These are phyloP conservation scores for Phoenoteleia sp. DNA, from an alignment of 2,888 invertebrate species.

Conservation along the genomic window DNA sequence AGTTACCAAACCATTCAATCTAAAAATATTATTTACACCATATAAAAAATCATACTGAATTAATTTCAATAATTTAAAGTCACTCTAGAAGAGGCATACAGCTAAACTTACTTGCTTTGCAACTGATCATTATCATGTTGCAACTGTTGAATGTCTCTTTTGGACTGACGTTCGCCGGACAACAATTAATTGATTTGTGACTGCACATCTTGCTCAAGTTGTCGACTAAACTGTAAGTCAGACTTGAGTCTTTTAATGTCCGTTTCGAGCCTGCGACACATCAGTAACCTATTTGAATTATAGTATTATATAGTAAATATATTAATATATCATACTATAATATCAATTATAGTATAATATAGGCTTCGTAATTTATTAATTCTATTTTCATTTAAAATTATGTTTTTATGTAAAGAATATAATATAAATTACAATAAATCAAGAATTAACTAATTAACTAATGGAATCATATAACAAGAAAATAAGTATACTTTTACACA, in stretches of 20 bases:
- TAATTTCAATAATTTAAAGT: too few relatives aligned
- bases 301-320: neutral
- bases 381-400: too few relatives aligned
- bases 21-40: conserved; percentile 80
- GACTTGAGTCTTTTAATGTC: conserved; percentile 91
- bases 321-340: neutral
- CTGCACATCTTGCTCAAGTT: conserved; percentile 91
- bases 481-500: too few relatives aligned
- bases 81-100: neutral
- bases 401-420: too few relatives aligned
- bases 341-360: neutral
- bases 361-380: too few relatives aligned
- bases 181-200: conserved; percentile 90
- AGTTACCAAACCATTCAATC: conserved; percentile 91
- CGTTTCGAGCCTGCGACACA: conserved; percentile 89
- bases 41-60: neutral
- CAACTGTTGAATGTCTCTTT: conserved; percentile 92
- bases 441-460: too few relatives aligned
- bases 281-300: conserved; percentile 80
- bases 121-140: conserved; percentile 96
- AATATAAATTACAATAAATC: too few relatives aligned
- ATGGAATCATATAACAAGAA: too few relatives aligned
- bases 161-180: conserved; percentile 90
- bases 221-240: conserved; percentile 92
- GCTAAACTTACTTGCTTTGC: conserved; percentile 91